These are phyloP conservation scores for Ellobium chinense DNA, from an alignment of 2,888 invertebrate species.

Conservation along the genomic window DNA sequence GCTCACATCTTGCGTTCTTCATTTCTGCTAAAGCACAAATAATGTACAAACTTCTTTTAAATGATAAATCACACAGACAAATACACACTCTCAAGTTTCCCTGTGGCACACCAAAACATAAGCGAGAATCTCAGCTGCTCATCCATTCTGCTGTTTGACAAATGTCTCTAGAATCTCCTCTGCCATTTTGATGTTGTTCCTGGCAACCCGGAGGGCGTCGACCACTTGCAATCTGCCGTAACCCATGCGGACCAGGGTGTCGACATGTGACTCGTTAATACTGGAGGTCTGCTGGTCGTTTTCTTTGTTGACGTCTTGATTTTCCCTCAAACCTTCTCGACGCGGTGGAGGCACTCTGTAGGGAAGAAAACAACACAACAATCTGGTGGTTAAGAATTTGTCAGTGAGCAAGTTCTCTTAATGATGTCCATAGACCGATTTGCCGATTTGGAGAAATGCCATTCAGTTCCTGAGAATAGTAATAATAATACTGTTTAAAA, in stretches of 20 bases:
- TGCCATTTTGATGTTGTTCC: conserved; percentile 97
- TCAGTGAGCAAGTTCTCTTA: no score
- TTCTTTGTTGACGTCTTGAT: conserved; percentile 75
- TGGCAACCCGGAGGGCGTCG: conserved; percentile 92
- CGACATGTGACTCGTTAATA: conserved; percentile 83
- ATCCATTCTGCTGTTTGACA: conserved; percentile 79
- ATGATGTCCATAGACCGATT: no score
- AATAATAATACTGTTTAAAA: no score
- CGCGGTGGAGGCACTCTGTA: conserved; percentile 61
- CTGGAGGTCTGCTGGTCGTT: conserved; percentile 64
- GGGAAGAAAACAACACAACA: background rate
- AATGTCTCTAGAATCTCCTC: conserved; percentile 96
- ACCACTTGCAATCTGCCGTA: conserved; percentile 94
- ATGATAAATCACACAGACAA: no score
- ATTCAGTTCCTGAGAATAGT: no score
- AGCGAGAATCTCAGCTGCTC: background rate
- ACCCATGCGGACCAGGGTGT: conserved; percentile 92
- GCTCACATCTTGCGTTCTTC: no score
- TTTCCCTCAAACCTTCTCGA: conserved; percentile 70
- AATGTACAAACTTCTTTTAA: no score
- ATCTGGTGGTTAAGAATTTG: no score
- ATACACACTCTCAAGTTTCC: background rate
- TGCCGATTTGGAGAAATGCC: no score
- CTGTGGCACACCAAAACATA: no score
- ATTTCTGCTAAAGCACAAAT: no score